Conservation (phyloP, 2,888 invertebrate species). For the Deroplatys truncata region DNA sequence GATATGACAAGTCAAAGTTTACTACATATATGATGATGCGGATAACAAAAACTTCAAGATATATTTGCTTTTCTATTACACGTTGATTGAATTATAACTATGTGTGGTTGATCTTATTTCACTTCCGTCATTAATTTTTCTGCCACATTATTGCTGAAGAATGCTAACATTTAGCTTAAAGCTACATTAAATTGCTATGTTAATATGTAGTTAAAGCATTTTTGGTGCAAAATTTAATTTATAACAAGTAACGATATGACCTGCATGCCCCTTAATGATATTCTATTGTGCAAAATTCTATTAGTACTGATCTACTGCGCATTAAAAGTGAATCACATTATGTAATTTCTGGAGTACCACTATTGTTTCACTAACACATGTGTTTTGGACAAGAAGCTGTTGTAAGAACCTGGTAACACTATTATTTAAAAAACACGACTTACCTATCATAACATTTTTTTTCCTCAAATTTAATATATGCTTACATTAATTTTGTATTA, state of each 20-base stretch:
- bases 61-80: no score
- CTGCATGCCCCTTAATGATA: background rate
- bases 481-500: no score
- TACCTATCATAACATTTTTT: no score
- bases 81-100: no score
- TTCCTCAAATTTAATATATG: no score
- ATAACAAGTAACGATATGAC: background rate
- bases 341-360: no score
- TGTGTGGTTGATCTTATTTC: no score
- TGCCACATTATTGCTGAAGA: background rate
- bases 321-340: background rate
- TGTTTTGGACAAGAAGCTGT: background rate
- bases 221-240: background rate
- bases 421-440: no score
- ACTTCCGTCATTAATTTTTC: background rate
- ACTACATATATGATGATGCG: no score
- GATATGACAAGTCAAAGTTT: no score
- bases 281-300: background rate
- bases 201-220: background rate
- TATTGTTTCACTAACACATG: background rate
- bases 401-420: background rate
- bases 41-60: no score
- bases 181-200: background rate
- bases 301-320: background rate
- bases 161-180: background rate